Evolutionary conservation across 2,888 invertebrate genomes (phyloP), one percentile per base, ranked within the genome.

Genomic region (Esperia sulphurella): DNA sequence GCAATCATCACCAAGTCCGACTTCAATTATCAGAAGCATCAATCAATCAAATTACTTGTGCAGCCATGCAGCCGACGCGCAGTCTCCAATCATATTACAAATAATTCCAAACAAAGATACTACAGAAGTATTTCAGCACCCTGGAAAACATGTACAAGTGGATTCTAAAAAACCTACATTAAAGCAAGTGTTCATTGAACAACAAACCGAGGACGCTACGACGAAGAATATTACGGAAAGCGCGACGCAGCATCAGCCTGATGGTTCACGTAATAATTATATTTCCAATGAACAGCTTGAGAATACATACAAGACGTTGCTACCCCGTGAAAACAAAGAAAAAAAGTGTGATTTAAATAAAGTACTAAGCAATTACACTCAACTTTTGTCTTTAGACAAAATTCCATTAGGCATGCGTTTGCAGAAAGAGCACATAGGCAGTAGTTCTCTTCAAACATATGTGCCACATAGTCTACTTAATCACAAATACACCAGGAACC

Each of bases 1-100:
- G 68, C 82, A 83, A 48, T 85, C 86, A 1, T 88, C 89, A 21
- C 90, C 90, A 1, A 90, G 90, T 52, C 90, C 90, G 10, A 90
- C 79, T 2, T 84, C 89, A 3, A 84, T 90, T 41, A 90, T 90
- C 48, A 59, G 73, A 29, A 86, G 79, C 58, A 86, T 90, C 58
- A 90, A 91, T 54, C 90, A 90, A 48, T 87, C 90, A 0, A 86
- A 78, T 57, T 90, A 74, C 64, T 63, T 90, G 47, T 89, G 88
- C 68, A 86, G 82, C 51, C 79, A 80, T 51, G 55, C 69, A 3
- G 61, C 68, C 38, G 79, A 78, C 0, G 54, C 43, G 13, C 50
- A 43, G 6, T 31, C 52, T 9, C 39, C 61, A 2, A 41, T 58
- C 0, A 48, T 62, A 7, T 28, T 28, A 9, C 43, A 44, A 43